A percentile compares a stretch with the other conserved stretches of the same genome.
Evolutionary conservation across 2,113 vertebrate genomes (phyloP).

Genomic region (Porphyrio hochstetteri): DNA sequence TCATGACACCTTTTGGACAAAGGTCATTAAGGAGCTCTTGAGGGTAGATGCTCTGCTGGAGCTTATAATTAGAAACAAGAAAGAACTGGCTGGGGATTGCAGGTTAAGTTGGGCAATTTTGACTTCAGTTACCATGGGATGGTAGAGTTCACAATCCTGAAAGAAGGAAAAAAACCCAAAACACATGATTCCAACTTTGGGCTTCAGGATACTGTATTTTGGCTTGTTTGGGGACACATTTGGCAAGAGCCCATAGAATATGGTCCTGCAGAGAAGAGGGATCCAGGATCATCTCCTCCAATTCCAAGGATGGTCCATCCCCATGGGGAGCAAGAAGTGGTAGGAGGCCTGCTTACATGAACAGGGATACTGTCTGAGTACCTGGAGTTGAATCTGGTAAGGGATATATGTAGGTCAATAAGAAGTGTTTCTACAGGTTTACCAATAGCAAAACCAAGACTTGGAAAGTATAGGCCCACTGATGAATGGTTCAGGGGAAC

Average conservation of each 20-base stretch:
- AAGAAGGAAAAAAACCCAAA: background rate
- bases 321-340: background rate
- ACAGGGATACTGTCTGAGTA: background rate
- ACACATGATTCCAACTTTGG: fast-evolving
- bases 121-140: background rate
- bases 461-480: background rate
- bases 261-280: background rate
- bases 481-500: background rate
- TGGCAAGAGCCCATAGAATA: background rate
- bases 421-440: background rate
- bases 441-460: background rate
- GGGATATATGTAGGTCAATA: background rate
- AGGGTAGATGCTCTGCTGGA: background rate
- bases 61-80: background rate
- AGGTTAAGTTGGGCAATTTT: background rate
- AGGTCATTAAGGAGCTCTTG: background rate
- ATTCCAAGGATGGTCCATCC: background rate
- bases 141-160: background rate
- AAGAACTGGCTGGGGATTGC: background rate
- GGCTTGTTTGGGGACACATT: background rate
- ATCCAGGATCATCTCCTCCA: background rate
- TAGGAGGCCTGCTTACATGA: background rate
- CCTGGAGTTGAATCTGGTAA: background rate
- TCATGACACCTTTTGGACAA: background rate
- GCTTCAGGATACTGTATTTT: background rate